A percentile compares a stretch with the other conserved stretches of the same genome.
These are phyloP conservation scores for Pachypsylla venusta DNA, from an alignment of 1,140 invertebrate species.

Conservation along the genomic window DNA sequence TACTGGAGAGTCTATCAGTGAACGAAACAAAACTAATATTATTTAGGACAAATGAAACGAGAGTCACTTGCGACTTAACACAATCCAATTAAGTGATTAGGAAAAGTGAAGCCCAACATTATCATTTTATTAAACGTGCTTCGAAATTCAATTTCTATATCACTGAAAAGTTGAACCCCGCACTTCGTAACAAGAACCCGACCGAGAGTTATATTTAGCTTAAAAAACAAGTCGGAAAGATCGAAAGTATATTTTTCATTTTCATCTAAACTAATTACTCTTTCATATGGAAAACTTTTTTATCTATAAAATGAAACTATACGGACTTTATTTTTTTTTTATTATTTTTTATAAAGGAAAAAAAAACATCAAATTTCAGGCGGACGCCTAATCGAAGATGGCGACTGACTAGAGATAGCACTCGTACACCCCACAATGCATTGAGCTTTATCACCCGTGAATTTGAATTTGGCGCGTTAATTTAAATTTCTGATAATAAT, in stretches of 20 bases:
- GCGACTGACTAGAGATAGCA: constrained; percentile 3
- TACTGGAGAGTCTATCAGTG: too few species aligned
- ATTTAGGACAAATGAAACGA: not conserved
- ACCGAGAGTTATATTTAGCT: not conserved
- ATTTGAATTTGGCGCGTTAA: not conserved
- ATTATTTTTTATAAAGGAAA: too few species aligned
- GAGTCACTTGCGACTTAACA: not conserved
- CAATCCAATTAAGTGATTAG: constrained; percentile 8
- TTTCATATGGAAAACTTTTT: too few species aligned
- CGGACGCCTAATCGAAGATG: constrained; percentile 9
- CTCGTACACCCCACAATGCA: constrained; percentile 6
- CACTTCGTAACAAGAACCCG: not conserved
- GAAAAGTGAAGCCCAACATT: constrained; percentile 7
- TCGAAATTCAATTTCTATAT: constrained; percentile 8
- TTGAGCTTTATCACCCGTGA: constrained; percentile 5
- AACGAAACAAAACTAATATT: constrained; percentile 3
- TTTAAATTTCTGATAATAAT: not conserved
- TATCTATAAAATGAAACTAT: not conserved
- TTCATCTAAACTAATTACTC: not conserved
- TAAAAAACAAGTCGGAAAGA: constrained; percentile 1
- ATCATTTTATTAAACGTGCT: constrained; percentile 8
- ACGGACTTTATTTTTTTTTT: not conserved
- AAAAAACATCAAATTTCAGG: constrained; percentile 5
- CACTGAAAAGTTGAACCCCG: constrained; percentile 7
- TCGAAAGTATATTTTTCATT: not conserved